Percentiles rank a stretch among this genome's conserved stretches.
These are phyloP conservation scores for Fulmarus glacialis DNA, from an alignment of 2,113 vertebrate genomes.

Conservation along the genomic window DNA sequence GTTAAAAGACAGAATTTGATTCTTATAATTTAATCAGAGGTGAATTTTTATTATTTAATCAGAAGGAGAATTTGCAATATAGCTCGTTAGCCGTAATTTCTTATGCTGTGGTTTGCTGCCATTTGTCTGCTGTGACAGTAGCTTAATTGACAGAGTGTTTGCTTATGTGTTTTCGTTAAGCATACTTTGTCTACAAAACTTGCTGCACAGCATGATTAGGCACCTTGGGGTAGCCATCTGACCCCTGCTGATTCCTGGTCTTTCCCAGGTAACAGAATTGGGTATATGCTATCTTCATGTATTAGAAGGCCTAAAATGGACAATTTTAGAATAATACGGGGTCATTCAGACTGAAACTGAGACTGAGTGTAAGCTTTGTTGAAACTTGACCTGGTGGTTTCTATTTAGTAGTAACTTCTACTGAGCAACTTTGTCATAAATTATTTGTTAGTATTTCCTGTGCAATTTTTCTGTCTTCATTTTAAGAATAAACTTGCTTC, in stretches of 20 bases:
- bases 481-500: not conserved
- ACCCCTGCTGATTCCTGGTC: not conserved
- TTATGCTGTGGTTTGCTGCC: not conserved
- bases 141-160: not conserved
- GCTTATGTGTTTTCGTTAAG: not conserved
- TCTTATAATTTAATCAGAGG: not conserved
- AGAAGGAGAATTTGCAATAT: not conserved
- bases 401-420: not conserved
- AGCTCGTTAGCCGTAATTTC: not conserved
- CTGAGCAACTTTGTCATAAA: not conserved
- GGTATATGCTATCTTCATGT: not conserved
- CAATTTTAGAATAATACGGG: not conserved
- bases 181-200: not conserved
- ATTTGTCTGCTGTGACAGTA: not conserved
- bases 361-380: not conserved
- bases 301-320: not conserved
- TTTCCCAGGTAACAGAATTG: not conserved
- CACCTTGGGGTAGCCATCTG: not conserved
- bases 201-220: not conserved
- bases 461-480: not conserved
- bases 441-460: not conserved
- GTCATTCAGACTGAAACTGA: not conserved
- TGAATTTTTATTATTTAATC: not conserved
- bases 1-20: not conserved
- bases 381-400: not conserved